Evolutionary conservation across 1,140 invertebrate species (phyloP), one percentile per base, ranked within the genome.

Genomic region (Aphelinus certus): DNA sequence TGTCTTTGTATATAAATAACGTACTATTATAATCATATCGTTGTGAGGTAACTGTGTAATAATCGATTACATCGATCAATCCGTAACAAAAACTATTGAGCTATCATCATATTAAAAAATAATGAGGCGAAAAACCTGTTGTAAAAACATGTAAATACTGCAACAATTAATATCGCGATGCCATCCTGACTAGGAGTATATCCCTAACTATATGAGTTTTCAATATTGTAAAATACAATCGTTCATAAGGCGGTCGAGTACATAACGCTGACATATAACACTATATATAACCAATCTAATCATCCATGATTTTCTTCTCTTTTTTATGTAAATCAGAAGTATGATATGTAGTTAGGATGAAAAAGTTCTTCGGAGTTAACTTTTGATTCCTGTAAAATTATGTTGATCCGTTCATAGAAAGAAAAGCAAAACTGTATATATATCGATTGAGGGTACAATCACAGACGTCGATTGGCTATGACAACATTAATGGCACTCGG

Each of bases 141-240:
- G 72, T 72, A 69, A 83, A 79, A 85, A 82, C 77, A 67, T 80
- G 80, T 84, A 82, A 84, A 86, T 85, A 85, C 85, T 85, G 83
- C 79, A 84, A 85, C 83, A 85, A 85, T 81, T 84, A 85, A 85
- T 86, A 85, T 84, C 81, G 81, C 80, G 78, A 79, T 82, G 81
- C 80, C 78, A 83, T 81, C 79, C 81, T 85, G 84, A 85, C 85
- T 85, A 86, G 84, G 81, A 85, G 77, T 83, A 26, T 26, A 80
- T 79, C 58, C 47, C 26, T 75, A 75, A 68, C 51, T 68, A 62
- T 48, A 47, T 57, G 56, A 68, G 72, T 56, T 68, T 74, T 46
- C 53, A 68, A 74, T 74, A 48, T 47, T 65, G 42, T 76, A 74
- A 71, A 76, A 64, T 76, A 82, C 53, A 77, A 67, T 63, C 48